Percentiles rank a stretch among this genome's conserved stretches.
Evolutionary conservation across 1,140 invertebrate genomes (phyloP).

Genomic region (Papilio helenus): DNA sequence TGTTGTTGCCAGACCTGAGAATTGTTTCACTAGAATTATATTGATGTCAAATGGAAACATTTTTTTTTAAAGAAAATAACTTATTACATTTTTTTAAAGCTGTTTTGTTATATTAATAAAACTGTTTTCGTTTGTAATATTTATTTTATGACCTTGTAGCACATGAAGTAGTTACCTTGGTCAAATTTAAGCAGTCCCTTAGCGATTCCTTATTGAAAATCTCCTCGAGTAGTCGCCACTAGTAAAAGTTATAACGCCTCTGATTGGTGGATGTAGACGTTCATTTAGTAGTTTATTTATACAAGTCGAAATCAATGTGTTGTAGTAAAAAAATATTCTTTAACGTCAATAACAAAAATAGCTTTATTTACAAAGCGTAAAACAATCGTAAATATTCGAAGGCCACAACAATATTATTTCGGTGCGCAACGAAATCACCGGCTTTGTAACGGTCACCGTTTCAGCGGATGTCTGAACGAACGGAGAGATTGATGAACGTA

Average conservation of each 20-base stretch:
- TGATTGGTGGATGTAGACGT: no score
- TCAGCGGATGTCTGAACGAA: not conserved
- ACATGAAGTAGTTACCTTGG: no score
- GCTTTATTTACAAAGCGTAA: not conserved
- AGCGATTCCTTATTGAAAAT: no score
- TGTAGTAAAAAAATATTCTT: not conserved
- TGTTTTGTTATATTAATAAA: not conserved
- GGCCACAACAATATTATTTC: constrained; percentile 28
- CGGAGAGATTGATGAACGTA: constrained; percentile 24
- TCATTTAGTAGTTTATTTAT: no score
- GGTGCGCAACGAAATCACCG: constrained; percentile 10
- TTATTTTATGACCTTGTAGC: not conserved
- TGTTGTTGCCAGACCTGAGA: constrained; percentile 9
- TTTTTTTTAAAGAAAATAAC: not conserved
- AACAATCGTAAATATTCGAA: constrained; percentile 18
- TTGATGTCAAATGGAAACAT: constrained; percentile 16
- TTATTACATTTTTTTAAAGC: not conserved
- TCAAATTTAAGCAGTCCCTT: no score
- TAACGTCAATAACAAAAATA: not conserved
- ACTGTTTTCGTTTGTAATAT: not conserved
- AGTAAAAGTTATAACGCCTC: no score
- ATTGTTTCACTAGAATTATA: not conserved
- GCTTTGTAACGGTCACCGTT: constrained; percentile 5
- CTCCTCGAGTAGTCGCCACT: no score
- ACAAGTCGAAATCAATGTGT: no score